Base-by-base conservation (phyloP, 2,888 invertebrate species). In the Protophormia terraenovae region DNA sequence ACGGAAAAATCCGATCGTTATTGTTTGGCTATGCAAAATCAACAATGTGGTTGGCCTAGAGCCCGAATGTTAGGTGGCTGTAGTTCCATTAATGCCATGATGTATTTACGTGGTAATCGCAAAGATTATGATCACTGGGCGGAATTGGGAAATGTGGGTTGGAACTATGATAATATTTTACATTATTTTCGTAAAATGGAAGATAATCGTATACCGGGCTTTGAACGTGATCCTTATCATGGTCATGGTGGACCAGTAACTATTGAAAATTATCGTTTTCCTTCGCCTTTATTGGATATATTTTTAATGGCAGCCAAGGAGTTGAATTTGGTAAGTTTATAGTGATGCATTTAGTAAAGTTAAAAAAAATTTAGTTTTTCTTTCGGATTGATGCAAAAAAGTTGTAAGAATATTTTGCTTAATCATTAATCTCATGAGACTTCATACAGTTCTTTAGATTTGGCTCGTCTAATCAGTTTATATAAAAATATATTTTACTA, bases 101-200 rank as follows among this genome's bases (percentile, higher is more conserved):
- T 97, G 81, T 98, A 98, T 89, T 94, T 97, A 0, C 93, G 98
- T 73, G 98, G 98, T 0, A 97, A 98, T 90, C 94, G 94, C 69
- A 94, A 93, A 2, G 98, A 98, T 90, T 98, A 97, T 91, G 97
- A 98, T 89, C 93, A 94, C n/a, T 98, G 98, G 98, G 96, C 95
- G 22, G 91, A 90, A 12, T 90, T 96, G 89, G 98, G 98, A 0
- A 96, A 94, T 85, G 83, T 89, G 0, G 97, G 96, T 0, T 98
- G 98, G 98, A 94, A 95, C 38, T 97, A 96, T 90, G 93, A 95
- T 0, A 95, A 95, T 69, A 93, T 97, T 0, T 91, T 97, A 41
- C 95, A 95, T 10, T 97, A 97, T 89, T 97, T 97, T 90, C 94
- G 95, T 86, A 97, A 96, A 92, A 94, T 96, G 0, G 97, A 97